Conservation (phyloP, 2,888 invertebrate genomes). For the Eurytoma adleriae region DNA sequence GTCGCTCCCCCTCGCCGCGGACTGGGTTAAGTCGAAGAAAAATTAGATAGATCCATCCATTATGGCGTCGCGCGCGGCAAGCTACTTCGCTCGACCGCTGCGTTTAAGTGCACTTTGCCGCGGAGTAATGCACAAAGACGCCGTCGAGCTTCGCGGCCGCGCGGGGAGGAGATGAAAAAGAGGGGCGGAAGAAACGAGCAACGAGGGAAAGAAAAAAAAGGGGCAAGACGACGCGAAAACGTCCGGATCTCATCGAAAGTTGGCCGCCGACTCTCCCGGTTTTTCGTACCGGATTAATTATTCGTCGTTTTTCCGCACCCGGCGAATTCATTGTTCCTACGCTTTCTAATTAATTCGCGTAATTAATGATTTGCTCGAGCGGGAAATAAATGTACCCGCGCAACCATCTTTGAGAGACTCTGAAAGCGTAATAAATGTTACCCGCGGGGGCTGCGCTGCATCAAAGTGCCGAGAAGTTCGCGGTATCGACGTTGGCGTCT, state of each 20-base stretch:
- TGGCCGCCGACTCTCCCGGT: neutral
- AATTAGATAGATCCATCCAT: slow-evolving; percentile 51
- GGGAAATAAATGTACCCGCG: slow-evolving; percentile 20
- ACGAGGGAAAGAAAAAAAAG: slow-evolving; percentile 3
- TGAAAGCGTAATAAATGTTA: no score
- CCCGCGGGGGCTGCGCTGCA: no score
- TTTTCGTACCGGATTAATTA: slow-evolving; percentile 32
- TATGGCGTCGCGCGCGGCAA: slow-evolving; percentile 34
- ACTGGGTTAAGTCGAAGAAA: slow-evolving; percentile 30
- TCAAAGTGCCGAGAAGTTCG: no score
- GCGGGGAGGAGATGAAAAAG: neutral
- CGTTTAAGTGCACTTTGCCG: slow-evolving; percentile 62
- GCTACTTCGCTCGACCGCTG: slow-evolving; percentile 50
- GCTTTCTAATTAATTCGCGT: slow-evolving; percentile 30
- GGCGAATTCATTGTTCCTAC: slow-evolving; percentile 32
- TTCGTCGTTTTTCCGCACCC: slow-evolving; percentile 11
- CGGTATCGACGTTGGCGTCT: no score
- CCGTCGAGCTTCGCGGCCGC: slow-evolving; percentile 42
- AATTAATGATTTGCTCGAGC: slow-evolving; percentile 34
- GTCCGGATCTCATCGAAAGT: slow-evolving; percentile 39
- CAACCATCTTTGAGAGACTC: neutral
- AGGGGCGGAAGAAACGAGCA: slow-evolving; percentile 23
- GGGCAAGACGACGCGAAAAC: slow-evolving; percentile 3
- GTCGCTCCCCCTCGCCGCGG: neutral
- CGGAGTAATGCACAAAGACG: slow-evolving; percentile 57